phyloP scores from a whole-genome alignment of 2,888 invertebrate species.

The Cosmia pyralina region DNA sequence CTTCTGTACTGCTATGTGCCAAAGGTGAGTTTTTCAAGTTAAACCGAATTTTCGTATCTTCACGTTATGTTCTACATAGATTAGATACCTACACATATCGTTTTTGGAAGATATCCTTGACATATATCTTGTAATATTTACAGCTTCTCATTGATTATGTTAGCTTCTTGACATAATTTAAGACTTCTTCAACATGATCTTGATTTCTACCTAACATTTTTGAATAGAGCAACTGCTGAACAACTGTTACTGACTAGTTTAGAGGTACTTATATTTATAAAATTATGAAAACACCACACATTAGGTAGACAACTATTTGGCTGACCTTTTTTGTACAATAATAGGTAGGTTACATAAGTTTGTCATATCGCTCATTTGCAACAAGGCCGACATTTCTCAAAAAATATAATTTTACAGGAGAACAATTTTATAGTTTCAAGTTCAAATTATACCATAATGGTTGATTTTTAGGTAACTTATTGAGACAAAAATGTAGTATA shows the following conservation, averaged over 20 bases:
- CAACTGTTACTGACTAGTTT: too few relatives aligned
- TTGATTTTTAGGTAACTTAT: too few relatives aligned
- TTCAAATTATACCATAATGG: too few relatives aligned
- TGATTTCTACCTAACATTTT: conserved; percentile 16
- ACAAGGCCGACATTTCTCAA: too few relatives aligned
- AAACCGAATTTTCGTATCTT: conserved; percentile 63
- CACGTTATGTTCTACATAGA: background rate
- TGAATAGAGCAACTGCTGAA: background rate
- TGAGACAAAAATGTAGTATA: too few relatives aligned
- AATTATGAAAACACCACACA: background rate
- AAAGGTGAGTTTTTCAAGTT: conserved; percentile 92
- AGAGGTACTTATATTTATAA: background rate
- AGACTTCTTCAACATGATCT: conserved; percentile 35
- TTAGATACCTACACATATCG: background rate
- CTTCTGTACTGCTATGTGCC: conserved; percentile 98
- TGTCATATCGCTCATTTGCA: too few relatives aligned
- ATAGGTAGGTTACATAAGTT: background rate
- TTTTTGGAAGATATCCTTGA: conserved; percentile 25
- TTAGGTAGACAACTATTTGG: background rate
- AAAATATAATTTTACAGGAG: too few relatives aligned
- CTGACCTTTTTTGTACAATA: background rate
- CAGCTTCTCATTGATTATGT: conserved; percentile 18
- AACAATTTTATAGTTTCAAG: too few relatives aligned
- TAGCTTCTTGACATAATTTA: conserved; percentile 33
- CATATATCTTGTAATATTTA: conserved; percentile 20